Conservation (phyloP, 2,888 invertebrate genomes). For the Spatulosminthurus flaviceps region DNA sequence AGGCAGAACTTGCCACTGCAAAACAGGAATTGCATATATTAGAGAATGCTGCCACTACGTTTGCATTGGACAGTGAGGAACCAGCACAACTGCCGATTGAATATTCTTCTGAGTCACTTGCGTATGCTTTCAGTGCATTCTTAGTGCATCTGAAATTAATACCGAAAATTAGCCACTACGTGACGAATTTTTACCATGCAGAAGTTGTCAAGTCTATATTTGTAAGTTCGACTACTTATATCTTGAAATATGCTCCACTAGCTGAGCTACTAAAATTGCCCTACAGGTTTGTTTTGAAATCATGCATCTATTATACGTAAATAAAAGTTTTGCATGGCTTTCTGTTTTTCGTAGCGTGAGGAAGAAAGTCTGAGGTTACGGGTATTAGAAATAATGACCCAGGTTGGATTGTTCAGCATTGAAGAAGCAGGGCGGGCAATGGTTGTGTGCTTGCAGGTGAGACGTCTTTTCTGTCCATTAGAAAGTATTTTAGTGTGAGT, state of each 20-base stretch:
- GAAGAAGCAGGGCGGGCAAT: slow-evolving; percentile 31
- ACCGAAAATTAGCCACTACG: slow-evolving; percentile 37
- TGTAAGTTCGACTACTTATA: too few relatives aligned
- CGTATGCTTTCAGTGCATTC: slow-evolving; percentile 43
- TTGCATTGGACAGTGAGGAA: slow-evolving; percentile 39
- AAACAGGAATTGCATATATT: slow-evolving; percentile 22
- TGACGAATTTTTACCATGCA: slow-evolving; percentile 41
- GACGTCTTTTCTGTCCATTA: too few relatives aligned
- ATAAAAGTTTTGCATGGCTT: background rate
- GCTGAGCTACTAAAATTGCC: too few relatives aligned
- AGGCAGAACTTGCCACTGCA: slow-evolving; percentile 26
- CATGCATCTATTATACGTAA: too few relatives aligned
- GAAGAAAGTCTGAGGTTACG: slow-evolving; percentile 33
- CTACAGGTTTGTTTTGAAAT: too few relatives aligned
- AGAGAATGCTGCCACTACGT: slow-evolving; percentile 1
- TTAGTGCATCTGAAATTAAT: slow-evolving; percentile 30
- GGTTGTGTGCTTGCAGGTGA: slow-evolving; percentile 42
- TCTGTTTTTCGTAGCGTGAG: slow-evolving; percentile 22
- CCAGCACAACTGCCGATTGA: background rate
- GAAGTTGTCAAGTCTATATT: slow-evolving; percentile 40
- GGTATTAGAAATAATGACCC: slow-evolving; percentile 44
- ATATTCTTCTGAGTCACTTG: slow-evolving; percentile 30
- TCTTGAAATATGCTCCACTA: too few relatives aligned
- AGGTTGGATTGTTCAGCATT: slow-evolving; percentile 32
- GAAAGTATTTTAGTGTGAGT: too few relatives aligned